A percentile compares a stretch with the other conserved stretches of the same genome.
Evolutionary conservation across 30 jellyfish, hydroid and myxozoan genomes (phyloP).

Genomic region (Aurelia coerulea): DNA sequence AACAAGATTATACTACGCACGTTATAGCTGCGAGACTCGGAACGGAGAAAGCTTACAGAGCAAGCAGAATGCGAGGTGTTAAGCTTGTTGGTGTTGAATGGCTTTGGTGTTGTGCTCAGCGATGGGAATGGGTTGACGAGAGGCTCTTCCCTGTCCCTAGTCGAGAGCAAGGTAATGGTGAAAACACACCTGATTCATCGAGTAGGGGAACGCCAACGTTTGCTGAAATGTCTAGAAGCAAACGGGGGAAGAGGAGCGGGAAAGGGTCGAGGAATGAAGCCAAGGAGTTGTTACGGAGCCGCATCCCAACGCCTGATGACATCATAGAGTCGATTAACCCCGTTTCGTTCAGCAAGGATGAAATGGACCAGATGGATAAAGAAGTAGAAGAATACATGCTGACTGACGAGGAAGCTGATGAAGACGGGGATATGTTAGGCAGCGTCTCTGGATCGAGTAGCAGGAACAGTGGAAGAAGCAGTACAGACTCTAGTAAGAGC

Average conservation of each 20-base stretch:
- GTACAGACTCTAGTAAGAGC: conserved; percentile 21
- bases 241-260: neutral
- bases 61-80: conserved; percentile 67
- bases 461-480: conserved; percentile 55
- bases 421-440: conserved; percentile 48
- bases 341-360: conserved; percentile 74
- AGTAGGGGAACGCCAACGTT: conserved; percentile 85
- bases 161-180: conserved; percentile 31
- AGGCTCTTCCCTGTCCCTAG: conserved; percentile 84
- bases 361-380: conserved; percentile 94
- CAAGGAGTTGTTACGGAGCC: neutral
- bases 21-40: conserved; percentile 98
- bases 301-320: conserved; percentile 61
- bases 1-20: conserved; percentile 77
- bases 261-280: neutral
- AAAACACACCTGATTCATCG: conserved; percentile 73
- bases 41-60: conserved; percentile 93
- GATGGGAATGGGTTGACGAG: conserved; percentile 99
- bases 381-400: conserved; percentile 95
- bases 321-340: conserved; percentile 65
- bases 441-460: conserved; percentile 80
- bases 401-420: conserved; percentile 58
- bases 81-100: conserved; percentile 91
- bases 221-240: conserved; percentile 20
- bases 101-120: conserved; percentile 95